phyloP scores from a whole-genome alignment of 2,797 vertebrate genomes.

The Thripadectes ignobilis region DNA sequence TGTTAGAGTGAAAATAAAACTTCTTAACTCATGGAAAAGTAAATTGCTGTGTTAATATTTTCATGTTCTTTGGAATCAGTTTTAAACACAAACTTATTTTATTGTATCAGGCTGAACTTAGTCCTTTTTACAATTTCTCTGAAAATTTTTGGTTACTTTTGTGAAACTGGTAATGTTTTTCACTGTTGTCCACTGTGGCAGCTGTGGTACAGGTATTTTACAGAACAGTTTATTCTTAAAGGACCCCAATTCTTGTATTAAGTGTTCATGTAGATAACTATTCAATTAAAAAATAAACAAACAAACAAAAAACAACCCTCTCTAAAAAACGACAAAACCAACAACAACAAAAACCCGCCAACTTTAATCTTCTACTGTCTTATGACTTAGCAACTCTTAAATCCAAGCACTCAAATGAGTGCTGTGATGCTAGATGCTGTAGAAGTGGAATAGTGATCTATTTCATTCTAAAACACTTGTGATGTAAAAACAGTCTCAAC shows the following conservation, averaged over 20 bases:
- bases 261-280: neutral
- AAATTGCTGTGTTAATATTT: neutral
- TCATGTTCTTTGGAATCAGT: neutral
- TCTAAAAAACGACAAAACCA: too few species aligned
- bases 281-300: neutral
- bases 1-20: neutral
- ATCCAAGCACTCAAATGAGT: neutral
- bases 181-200: neutral
- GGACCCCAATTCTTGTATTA: neutral
- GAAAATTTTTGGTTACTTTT: neutral
- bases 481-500: neutral
- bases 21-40: neutral
- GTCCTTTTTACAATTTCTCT: neutral
- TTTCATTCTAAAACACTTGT: neutral
- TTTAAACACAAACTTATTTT: neutral
- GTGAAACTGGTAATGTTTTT: neutral
- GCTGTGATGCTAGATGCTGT: neutral
- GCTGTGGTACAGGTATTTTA: neutral
- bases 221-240: neutral
- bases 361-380: neutral
- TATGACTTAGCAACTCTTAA: neutral
- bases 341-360: too few species aligned
- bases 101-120: neutral
- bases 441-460: neutral
- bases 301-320: too few species aligned